Evolutionary conservation across 2,888 invertebrate species (phyloP), one percentile per base, ranked within the genome.

Genomic region (Ctenicera cuprea): DNA sequence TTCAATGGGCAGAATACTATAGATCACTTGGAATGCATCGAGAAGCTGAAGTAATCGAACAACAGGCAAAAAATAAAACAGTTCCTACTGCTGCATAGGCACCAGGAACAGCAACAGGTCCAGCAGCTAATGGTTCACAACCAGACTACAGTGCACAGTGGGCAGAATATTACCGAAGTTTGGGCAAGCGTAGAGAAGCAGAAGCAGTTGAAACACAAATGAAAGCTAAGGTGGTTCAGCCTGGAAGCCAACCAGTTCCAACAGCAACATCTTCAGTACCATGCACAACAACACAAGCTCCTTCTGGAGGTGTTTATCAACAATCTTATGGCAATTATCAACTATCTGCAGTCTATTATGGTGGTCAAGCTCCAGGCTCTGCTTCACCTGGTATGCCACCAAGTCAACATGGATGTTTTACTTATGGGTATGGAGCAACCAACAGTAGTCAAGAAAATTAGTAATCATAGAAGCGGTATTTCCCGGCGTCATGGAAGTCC

Each of bases 1-100:
- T 95, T 73, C 98, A 98, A 82, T 99, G 99, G 99, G 97, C 97
- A 33, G 98, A 98, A 85, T 99, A 99, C 90, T 99, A 99, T 87
- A 90, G 95, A 82, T 96, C 96, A 57, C 90, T 97, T 84, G 97
- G 98, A 4, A 94, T 97, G 90, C 93, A 94, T 86, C 91, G 95
- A 61, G 97, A 99, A 88, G 98, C 98, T 0, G 97, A 97, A 82
- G 94, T 95, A 88, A 95, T 98, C 75, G 96, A 98, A 84, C 95
- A 95, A 82, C 97, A 97, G 86, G 76, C 73, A 43, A 71, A 76
- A 48, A 77, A 75, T 50, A 77, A 71, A 43, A 71, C 73, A n/a
- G 30, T 66, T 33, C 30, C 65, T 37, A 43, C 71, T 8, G 79
- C 81, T 48, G 82, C 81, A 63, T 83, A 86, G 12, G 83, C 83